These are phyloP conservation scores for Ameiurus melas DNA, from an alignment of 2,113 vertebrate genomes.

Conservation along the genomic window DNA sequence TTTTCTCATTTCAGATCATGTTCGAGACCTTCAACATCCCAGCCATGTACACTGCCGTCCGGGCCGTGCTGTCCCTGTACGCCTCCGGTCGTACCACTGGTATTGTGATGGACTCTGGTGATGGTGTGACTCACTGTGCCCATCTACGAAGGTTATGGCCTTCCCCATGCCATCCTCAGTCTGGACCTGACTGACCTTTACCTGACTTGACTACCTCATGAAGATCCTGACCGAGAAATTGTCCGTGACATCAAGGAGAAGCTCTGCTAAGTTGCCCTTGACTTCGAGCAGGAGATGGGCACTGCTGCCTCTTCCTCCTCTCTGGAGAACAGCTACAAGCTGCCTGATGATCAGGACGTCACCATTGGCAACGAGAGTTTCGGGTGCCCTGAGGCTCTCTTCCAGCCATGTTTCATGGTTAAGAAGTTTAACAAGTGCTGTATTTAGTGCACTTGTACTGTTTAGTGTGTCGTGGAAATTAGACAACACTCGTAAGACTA, in stretches of 20 bases:
- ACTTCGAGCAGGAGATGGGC: conserved; percentile 98
- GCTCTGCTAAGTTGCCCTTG: conserved; percentile 71
- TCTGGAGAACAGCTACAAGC: conserved; percentile 96
- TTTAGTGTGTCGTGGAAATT: no score
- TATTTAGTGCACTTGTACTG: no score
- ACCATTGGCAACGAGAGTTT: conserved; percentile 87
- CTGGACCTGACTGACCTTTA: conserved; percentile 98
- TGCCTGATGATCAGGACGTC: conserved; percentile 95
- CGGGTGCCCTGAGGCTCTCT: no score
- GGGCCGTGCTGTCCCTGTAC: conserved; percentile 98
- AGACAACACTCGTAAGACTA: no score
- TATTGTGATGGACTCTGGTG: conserved; percentile 99
- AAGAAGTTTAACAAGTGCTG: no score
- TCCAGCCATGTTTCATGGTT: no score
- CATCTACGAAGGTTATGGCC: no score
- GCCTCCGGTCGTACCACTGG: conserved; percentile 99
- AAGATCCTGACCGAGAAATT: conserved; percentile 98
- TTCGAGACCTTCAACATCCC: conserved; percentile 99
- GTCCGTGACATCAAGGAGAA: conserved; percentile 99
- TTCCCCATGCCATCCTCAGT: no score
- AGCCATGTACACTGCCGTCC: conserved; percentile 99
- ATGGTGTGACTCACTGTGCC: conserved; percentile 99
- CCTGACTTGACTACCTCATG: conserved; percentile 99
- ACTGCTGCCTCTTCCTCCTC: conserved; percentile 93
- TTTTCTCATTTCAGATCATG: conserved; percentile 83